A percentile compares a stretch with the other conserved stretches of the same genome.
These are phyloP conservation scores for Tenualosa ilisha DNA, from an alignment of 2,797 vertebrate genomes.

Conservation along the genomic window DNA sequence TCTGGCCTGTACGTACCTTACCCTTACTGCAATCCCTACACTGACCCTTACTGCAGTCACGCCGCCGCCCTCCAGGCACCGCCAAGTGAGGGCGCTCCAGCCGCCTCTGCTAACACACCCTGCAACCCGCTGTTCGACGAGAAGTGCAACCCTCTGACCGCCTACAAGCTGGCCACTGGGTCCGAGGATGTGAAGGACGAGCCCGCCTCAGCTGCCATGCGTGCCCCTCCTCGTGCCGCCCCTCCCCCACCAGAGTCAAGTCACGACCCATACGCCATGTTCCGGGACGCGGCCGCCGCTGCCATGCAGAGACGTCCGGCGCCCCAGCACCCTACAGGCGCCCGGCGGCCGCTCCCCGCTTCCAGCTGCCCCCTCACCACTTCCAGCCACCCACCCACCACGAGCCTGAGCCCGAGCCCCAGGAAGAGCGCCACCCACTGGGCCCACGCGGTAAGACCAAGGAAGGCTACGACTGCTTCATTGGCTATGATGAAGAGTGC, in stretches of 20 bases:
- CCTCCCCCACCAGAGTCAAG: slow-evolving; percentile 55
- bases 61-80: slow-evolving; percentile 61
- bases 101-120: slow-evolving; percentile 25
- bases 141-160: slow-evolving; percentile 75
- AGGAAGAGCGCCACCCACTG: slow-evolving; percentile 66
- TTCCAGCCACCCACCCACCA: slow-evolving; percentile 55
- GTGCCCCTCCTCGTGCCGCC: slow-evolving; percentile 57
- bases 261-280: slow-evolving; percentile 70
- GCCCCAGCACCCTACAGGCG: slow-evolving; percentile 47
- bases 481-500: slow-evolving; percentile 78
- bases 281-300: slow-evolving; percentile 52
- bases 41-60: slow-evolving; percentile 70
- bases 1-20: slow-evolving; percentile 68
- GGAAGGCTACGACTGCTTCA: slow-evolving; percentile 80
- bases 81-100: slow-evolving; percentile 37
- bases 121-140: slow-evolving; percentile 79
- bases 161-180: slow-evolving; percentile 59
- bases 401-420: background rate
- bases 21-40: slow-evolving; percentile 71
- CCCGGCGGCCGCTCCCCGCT: slow-evolving; percentile 2
- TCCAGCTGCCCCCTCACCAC: slow-evolving; percentile 31
- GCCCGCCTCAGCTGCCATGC: slow-evolving; percentile 57
- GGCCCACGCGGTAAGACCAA: slow-evolving; percentile 80
- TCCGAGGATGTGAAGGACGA: slow-evolving; percentile 59
- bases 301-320: slow-evolving; percentile 46